A percentile compares a stretch with the other conserved stretches of the same genome.
These are phyloP conservation scores for Hypothenemus hampei DNA, from an alignment of 1,140 invertebrate species.

Conservation along the genomic window DNA sequence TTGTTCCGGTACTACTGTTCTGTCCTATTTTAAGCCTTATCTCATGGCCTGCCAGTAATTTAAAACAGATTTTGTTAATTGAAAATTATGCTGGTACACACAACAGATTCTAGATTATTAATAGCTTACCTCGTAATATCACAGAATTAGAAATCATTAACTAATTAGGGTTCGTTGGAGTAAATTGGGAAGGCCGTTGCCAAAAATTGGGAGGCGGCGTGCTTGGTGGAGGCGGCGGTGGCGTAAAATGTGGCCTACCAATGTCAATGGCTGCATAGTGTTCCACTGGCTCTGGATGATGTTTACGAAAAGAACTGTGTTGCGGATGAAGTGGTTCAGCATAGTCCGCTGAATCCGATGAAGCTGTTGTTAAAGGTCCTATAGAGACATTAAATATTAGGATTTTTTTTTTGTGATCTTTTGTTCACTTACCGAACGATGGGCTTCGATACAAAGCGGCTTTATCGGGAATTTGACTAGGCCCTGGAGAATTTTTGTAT, in stretches of 20 bases:
- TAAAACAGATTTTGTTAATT: slow-evolving; percentile 31
- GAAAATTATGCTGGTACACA: slow-evolving; percentile 29
- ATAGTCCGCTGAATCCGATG: slow-evolving; percentile 41
- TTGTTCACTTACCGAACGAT: slow-evolving; percentile 28
- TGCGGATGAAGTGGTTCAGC: slow-evolving; percentile 40
- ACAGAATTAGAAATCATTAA: slow-evolving; percentile 29
- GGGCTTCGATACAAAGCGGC: slow-evolving; percentile 41
- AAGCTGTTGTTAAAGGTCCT: slow-evolving; percentile 27
- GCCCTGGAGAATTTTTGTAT: slow-evolving; percentile 39
- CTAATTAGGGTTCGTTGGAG: slow-evolving; percentile 40
- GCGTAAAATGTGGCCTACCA: slow-evolving; percentile 35
- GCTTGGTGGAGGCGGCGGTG: slow-evolving; percentile 28
- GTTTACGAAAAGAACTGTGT: slow-evolving; percentile 36
- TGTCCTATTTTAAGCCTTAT: slow-evolving; percentile 24
- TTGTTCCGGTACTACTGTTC: slow-evolving; percentile 11
- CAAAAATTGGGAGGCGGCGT: slow-evolving; percentile 40
- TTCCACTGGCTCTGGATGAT: slow-evolving; percentile 40
- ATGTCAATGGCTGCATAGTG: slow-evolving; percentile 44
- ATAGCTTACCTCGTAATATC: slow-evolving; percentile 15
- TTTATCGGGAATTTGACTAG: slow-evolving; percentile 42
- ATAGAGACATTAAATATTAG: background rate
- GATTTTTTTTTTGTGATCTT: background rate
- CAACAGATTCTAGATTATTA: background rate
- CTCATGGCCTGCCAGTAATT: slow-evolving; percentile 17
- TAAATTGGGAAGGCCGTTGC: too few species aligned